These are phyloP conservation scores for Drosophila gunungcola DNA, from an alignment of 1,140 invertebrate species.

Conservation along the genomic window DNA sequence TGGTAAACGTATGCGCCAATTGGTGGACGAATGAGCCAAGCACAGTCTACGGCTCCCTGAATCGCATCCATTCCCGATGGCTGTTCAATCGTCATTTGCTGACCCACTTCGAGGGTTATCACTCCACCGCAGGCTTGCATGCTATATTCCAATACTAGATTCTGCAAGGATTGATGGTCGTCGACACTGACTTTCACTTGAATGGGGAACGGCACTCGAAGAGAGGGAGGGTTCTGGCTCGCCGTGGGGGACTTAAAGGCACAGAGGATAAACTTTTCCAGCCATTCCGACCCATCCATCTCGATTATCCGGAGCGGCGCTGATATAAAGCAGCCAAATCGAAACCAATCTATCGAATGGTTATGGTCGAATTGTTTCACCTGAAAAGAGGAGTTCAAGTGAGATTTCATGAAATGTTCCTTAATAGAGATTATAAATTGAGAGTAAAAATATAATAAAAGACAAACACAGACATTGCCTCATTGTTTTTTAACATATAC, in stretches of 20 bases:
- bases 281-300: too few species aligned
- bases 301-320: too few species aligned
- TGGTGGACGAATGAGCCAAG: slow-evolving; percentile 69
- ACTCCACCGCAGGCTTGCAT: slow-evolving; percentile 88
- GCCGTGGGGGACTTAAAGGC: neutral
- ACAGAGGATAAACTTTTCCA: slow-evolving; percentile 23
- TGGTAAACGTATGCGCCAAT: neutral
- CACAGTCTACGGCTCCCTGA: slow-evolving; percentile 49
- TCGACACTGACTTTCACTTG: slow-evolving; percentile 38
- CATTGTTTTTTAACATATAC: too few species aligned
- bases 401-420: too few species aligned
- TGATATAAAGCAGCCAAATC: too few species aligned
- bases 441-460: too few species aligned
- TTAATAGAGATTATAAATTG: too few species aligned
- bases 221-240: neutral
- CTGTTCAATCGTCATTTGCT: slow-evolving; percentile 53
- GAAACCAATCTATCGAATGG: too few species aligned
- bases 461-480: too few species aligned
- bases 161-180: slow-evolving; percentile 22
- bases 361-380: too few species aligned
- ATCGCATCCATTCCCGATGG: slow-evolving; percentile 16
- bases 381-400: too few species aligned
- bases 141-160: slow-evolving; percentile 84
- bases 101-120: slow-evolving; percentile 41
- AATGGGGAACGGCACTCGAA: slow-evolving; percentile 55